A percentile compares a stretch with the other conserved stretches of the same genome.
Evolutionary conservation across 2,113 vertebrate species (phyloP).

Genomic region (Tachycineta bicolor): DNA sequence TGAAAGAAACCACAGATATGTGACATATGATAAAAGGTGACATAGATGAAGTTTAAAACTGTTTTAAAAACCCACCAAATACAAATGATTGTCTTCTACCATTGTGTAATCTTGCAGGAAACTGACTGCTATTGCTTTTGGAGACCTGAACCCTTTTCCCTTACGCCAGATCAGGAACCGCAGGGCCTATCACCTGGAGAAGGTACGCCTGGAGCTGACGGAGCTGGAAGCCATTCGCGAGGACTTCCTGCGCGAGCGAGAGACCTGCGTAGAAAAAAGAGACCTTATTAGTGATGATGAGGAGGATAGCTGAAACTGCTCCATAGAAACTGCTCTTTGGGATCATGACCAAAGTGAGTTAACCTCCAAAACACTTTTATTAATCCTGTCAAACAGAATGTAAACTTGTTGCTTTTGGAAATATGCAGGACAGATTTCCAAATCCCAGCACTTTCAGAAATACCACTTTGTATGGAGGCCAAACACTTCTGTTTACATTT

Average conservation of each 20-base stretch:
- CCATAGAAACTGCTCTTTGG: background rate
- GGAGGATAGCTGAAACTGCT: constrained; percentile 81
- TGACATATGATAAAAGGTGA: fast-evolving
- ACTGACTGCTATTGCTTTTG: constrained; percentile 90
- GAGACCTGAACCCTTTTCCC: constrained; percentile 97
- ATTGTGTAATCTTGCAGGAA: constrained; percentile 75
- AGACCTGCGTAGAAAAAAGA: constrained; percentile 83
- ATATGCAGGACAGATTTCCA: constrained; percentile 65
- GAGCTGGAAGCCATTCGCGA: constrained; percentile 95
- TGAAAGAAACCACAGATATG: background rate
- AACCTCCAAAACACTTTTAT: background rate
- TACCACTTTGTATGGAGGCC: background rate
- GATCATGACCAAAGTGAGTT: constrained; percentile 34
- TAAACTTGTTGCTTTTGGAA: constrained; percentile 20
- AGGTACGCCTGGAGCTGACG: constrained; percentile 91
- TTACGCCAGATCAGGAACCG: constrained; percentile 94
- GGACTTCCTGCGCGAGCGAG: constrained; percentile 91
- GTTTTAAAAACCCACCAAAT: background rate
- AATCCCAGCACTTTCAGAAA: constrained; percentile 36
- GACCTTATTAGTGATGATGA: constrained; percentile 94
- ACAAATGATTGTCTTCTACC: background rate
- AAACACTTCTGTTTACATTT: constrained; percentile 44
- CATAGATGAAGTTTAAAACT: background rate
- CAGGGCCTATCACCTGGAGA: constrained; percentile 91
- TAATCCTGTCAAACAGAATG: constrained; percentile 12